A percentile compares a stretch with the other conserved stretches of the same genome.
Conservation (phyloP, 2,113 vertebrate species). For the Chascanopsetta lugubris region DNA sequence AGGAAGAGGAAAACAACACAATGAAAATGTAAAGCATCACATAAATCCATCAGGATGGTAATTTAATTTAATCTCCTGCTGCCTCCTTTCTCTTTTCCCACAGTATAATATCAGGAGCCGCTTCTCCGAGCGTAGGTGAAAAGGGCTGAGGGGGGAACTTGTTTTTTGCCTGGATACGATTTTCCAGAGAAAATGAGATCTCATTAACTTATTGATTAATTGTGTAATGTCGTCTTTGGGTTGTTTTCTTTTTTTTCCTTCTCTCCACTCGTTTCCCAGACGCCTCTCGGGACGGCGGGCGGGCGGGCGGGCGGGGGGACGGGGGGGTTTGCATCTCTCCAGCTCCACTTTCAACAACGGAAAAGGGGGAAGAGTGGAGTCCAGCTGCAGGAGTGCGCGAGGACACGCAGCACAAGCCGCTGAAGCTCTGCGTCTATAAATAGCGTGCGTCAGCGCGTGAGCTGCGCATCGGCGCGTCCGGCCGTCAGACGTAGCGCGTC, state of each 20-base stretch:
- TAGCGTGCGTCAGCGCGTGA: slow-evolving; percentile 11
- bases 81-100: slow-evolving; percentile 75
- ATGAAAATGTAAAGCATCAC: slow-evolving; percentile 79
- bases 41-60: slow-evolving; percentile 82
- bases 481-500: slow-evolving; percentile 46
- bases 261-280: slow-evolving; percentile 59
- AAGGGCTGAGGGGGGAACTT: slow-evolving; percentile 63
- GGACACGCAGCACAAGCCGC: slow-evolving; percentile 8
- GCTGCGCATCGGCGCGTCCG: slow-evolving; percentile 18
- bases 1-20: slow-evolving; percentile 78
- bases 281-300: slow-evolving; percentile 58
- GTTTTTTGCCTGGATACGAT: slow-evolving; percentile 71
- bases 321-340: slow-evolving; percentile 69
- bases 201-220: slow-evolving; percentile 85
- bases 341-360: slow-evolving; percentile 48
- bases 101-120: slow-evolving; percentile 71
- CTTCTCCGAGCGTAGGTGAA: slow-evolving; percentile 49
- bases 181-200: slow-evolving; percentile 80
- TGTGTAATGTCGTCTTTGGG: slow-evolving; percentile 76
- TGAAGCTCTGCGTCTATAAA: slow-evolving; percentile 10
- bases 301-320: too few relatives aligned
- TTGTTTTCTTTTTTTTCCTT: too few relatives aligned
- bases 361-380: slow-evolving; percentile 47
- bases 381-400: slow-evolving; percentile 35
- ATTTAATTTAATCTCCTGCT: slow-evolving; percentile 82